These are phyloP conservation scores for Pluvianellus socialis DNA, from an alignment of 2,113 vertebrate genomes.

Conservation along the genomic window DNA sequence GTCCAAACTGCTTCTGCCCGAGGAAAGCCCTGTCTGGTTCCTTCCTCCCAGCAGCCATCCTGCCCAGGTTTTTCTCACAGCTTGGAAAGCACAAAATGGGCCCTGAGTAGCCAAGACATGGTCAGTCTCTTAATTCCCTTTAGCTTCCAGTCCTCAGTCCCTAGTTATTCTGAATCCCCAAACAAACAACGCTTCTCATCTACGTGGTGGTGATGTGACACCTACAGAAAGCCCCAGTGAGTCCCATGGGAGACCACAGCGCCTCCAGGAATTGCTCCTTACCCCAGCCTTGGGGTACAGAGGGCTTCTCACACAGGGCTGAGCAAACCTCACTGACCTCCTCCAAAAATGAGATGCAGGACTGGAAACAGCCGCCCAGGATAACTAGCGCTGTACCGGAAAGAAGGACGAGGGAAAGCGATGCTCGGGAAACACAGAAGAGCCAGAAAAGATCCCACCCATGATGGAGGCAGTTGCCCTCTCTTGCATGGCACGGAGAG, in stretches of 20 bases:
- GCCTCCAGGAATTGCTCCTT: neutral
- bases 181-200: neutral
- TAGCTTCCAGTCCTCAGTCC: neutral
- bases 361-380: neutral
- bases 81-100: neutral
- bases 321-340: neutral
- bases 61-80: neutral
- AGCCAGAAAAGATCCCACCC: neutral
- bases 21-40: neutral
- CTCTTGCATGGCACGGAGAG: neutral
- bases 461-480: neutral
- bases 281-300: neutral
- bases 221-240: neutral
- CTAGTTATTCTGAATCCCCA: neutral
- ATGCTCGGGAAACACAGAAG: neutral
- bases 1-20: neutral
- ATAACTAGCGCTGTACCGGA: neutral
- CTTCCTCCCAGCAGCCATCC: neutral
- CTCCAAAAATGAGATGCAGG: neutral
- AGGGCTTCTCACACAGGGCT: neutral
- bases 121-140: neutral
- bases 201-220: neutral
- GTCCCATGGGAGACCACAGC: neutral
- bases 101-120: neutral
- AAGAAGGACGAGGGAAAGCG: neutral